Evolutionary conservation across 1,140 invertebrate genomes (phyloP), one percentile per base, ranked within the genome.

Genomic region (Arctopsyche grandis): DNA sequence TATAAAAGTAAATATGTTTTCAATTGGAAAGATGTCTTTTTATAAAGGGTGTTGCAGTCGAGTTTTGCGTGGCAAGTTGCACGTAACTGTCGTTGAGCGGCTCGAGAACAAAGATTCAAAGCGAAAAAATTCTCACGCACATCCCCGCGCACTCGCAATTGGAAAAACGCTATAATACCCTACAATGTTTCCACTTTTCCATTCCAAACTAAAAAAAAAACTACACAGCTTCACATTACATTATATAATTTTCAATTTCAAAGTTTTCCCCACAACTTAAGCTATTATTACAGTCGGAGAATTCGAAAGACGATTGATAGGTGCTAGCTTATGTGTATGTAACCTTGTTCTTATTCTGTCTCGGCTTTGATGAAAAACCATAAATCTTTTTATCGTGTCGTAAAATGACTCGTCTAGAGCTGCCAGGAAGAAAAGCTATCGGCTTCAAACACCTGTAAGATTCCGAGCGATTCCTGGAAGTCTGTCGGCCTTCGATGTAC

Each of bases 391-490:
- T 66, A 66, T 66, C 19, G 63, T 66, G 19, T 66, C 19, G 63
- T 66, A 22, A 66, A 66, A 66, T 29, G 63, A 66, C 21, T 29
- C 7, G 63, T 14, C 22, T 22, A 14, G 26, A 38, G 29, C 29
- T 66, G 24, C 48, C 48, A 52, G 24, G 22, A 16, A 29, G 48
- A 56, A 74, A 21, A 21, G 19, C 43, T 74, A 43, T 38, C 22
- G 74, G 66, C 46, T 21, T 38, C 60, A 44, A 46, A 78, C 79
- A 80, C 79, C 79, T 80, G 79, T 78, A 70, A 48, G 69, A 80
- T 78, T 81, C 69, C 44, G 16, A 52, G 60, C 71, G 73, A 81
- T 81, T 81, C 80, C 77, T 75, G 80, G 80, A 81, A 81, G 38
- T 21, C 46, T 75, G 73, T 78, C 80, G 80, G 76, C 76, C 80